Evolutionary conservation across 2,888 invertebrate species (phyloP).

Genomic region (Chironomus tentans): DNA sequence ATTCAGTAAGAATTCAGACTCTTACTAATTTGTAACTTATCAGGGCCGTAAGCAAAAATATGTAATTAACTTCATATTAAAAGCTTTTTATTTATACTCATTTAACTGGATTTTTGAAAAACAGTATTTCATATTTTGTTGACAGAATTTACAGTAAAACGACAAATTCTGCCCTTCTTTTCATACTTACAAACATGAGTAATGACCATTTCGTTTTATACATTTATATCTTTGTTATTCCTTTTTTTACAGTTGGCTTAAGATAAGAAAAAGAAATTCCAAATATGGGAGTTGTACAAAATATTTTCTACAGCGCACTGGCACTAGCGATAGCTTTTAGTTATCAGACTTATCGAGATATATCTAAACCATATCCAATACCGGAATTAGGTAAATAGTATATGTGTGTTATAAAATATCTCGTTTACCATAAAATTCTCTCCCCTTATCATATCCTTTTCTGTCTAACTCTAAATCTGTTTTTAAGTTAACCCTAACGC

Average conservation of each 20-base stretch:
- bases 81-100: too few species aligned
- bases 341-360: constrained; percentile 36
- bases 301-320: neutral
- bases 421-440: neutral
- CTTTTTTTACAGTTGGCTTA: neutral
- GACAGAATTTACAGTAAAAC: too few species aligned
- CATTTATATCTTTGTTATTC: neutral
- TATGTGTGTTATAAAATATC: neutral
- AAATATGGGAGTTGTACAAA: neutral
- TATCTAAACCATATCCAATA: constrained; percentile 34
- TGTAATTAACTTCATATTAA: too few species aligned
- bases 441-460: too few species aligned
- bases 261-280: too few species aligned
- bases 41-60: too few species aligned
- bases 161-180: too few species aligned
- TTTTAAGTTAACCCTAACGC: neutral
- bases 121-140: too few species aligned
- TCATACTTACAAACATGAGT: too few species aligned
- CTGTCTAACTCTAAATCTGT: neutral
- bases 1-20: too few species aligned
- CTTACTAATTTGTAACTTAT: too few species aligned
- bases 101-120: too few species aligned
- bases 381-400: constrained; percentile 32
- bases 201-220: neutral
- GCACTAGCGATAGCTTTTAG: constrained; percentile 31